Base-by-base conservation (phyloP, 1,140 invertebrate species). In the Drosophila nebulosa region DNA sequence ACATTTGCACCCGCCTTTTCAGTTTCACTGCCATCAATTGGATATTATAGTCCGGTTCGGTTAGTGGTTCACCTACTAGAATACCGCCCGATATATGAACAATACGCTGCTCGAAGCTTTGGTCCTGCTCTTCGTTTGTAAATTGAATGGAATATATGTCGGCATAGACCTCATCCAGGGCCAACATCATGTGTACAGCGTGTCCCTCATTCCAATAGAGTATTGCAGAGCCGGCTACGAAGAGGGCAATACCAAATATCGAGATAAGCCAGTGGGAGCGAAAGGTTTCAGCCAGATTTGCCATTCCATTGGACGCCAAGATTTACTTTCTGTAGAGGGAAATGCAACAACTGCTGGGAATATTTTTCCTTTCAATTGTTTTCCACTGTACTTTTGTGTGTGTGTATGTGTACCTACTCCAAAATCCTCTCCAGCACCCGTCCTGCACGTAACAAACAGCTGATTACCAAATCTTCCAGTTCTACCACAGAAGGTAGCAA, bases 1-100 rank as follows among this genome's bases (percentile, higher is more conserved):
- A 98, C 96, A 98, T 97, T 91, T 98, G 97, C 0, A 96, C 96
- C 69, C 95, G 92, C 51, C 96, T 93, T 72, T 95, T 95, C 21
- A 97, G 89, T 77, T 96, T 96, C 0, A 96, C 94, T 16, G 95
- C 94, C 58, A 94, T 92, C 4, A 97, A 93, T 78, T 95, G 94
- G 42, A 97, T 94, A 57, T 95, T 95, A 90, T 97, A 97, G 66
- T 95, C 94, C 14, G 94, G 94, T 90, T 97, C 97, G 6, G 95
- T 95, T 63, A 98, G 92, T 1, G 95, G 95, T 88, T 97, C 96
- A n/a, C 94, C 93, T 51, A 97, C 93, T 18, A 93, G 90, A 14
- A 98, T 91, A 16, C 93, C 92, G 0, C 96, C 97, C 53, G 93
- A 93, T 4, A 97, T 92, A 90, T 98, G 95, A 0, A 98, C 93